These are phyloP conservation scores for Okapia johnstoni DNA, from an alignment of 2,113 vertebrate species.

Conservation along the genomic window DNA sequence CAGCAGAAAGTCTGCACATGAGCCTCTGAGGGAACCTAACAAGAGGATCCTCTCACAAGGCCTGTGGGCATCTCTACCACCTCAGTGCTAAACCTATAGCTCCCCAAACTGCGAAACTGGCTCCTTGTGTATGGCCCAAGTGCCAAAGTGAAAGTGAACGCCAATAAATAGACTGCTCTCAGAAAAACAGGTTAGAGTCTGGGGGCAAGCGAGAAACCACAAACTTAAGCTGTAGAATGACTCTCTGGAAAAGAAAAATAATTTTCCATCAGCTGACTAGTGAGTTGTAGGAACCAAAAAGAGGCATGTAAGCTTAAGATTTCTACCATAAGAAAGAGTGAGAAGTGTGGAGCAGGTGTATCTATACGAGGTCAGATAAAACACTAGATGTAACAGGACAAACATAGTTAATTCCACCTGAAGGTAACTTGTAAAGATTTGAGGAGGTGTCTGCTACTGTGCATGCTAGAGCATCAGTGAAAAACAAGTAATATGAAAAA, in stretches of 20 bases:
- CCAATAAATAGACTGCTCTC: background rate
- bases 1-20: background rate
- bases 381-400: background rate
- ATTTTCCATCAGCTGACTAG: background rate
- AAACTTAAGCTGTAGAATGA: background rate
- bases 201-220: background rate
- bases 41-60: background rate
- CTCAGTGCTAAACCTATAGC: background rate
- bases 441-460: background rate
- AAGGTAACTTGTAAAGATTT: background rate
- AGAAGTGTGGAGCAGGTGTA: background rate
- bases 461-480: background rate
- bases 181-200: background rate
- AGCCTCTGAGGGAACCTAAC: background rate
- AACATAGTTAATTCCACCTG: background rate
- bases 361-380: too few relatives aligned
- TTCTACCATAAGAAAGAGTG: background rate
- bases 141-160: background rate
- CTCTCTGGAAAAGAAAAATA: background rate
- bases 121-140: background rate
- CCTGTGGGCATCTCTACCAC: background rate
- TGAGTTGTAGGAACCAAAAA: background rate
- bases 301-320: background rate
- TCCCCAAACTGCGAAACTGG: background rate
- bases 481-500: background rate